Base-by-base conservation (phyloP, 2,113 vertebrate species). In the Pogonocichla stellata region DNA sequence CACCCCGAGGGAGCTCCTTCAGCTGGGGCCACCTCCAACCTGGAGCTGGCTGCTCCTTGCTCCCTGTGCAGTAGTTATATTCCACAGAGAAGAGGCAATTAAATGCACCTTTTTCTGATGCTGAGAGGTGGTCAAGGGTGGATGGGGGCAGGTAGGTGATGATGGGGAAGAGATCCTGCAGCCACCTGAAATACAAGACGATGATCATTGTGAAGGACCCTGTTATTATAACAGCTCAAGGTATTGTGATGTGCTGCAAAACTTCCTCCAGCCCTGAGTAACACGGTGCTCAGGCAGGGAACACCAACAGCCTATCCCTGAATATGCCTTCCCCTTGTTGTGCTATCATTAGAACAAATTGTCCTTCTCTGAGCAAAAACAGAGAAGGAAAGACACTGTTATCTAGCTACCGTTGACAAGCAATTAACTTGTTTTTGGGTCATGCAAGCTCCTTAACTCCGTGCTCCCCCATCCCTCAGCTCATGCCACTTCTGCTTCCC, bases 331-430 rank as follows among this genome's bases (percentile, higher is more conserved):
- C 12, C 20, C 48, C 3, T 2, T 74, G 48, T 83, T 88, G 34
- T 80, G 66, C 57, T 83, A 34, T 80, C 85, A 29, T 47, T 64
- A 71, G 94, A 97, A 94, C 88, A 95, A 92, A 90, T 50, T 88
- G 93, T 92, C 75, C 86, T 92, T 80, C 14, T 2, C 38, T 77
- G 51, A 86, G 82, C 75, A 93, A 72, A 85, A 94, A 88, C 54
- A 51, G 70, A 53, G 72, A 64, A 28, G 22, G 56, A 94, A 84
- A 80, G 67, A 71, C 77, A 71, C 45, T 6, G 26, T 90, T 95
- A 96, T 96, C 60, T 90, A 78, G 64, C 80, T 91, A 69, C 78
- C 40, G 80, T 33, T 93, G 91, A 95, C 77, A 93, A 12, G 72
- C 80, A 90, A 71, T 88, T 95, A 90, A 86, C 88, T 74, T 1